These are phyloP conservation scores for Pygmarrhopalites habei DNA, from an alignment of 1,140 invertebrate genomes.

Conservation along the genomic window DNA sequence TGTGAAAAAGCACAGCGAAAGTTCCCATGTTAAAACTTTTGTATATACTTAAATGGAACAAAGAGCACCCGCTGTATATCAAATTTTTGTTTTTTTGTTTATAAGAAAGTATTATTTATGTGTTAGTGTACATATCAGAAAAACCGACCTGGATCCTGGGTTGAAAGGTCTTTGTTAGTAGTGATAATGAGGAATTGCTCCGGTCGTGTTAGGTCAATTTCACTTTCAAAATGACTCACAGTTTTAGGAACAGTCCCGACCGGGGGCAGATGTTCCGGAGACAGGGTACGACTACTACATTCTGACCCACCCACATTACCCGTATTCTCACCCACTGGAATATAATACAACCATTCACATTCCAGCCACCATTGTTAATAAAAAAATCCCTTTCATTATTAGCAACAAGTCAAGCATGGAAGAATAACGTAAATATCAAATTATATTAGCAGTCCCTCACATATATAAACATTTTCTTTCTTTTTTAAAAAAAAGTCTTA, in stretches of 20 bases:
- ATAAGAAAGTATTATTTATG: too few species aligned
- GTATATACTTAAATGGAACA: too few species aligned
- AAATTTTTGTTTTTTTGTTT: too few species aligned
- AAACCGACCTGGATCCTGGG: conserved; percentile 27
- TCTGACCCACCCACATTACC: conserved; percentile 15
- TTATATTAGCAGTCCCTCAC: too few species aligned
- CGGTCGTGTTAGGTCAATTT: conserved; percentile 32
- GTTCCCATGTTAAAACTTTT: too few species aligned
- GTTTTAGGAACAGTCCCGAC: conserved; percentile 38
- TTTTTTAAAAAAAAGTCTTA: too few species aligned
- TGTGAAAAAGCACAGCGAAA: too few species aligned
- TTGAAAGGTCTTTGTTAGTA: conserved; percentile 10
- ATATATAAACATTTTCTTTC: too few species aligned
- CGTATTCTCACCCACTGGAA: conserved; percentile 10
- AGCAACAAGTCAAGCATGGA: neutral
- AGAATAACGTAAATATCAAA: neutral
- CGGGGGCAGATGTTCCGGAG: conserved; percentile 37
- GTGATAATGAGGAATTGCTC: neutral
- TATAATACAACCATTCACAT: conserved; percentile 2
- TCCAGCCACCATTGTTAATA: conserved; percentile 3
- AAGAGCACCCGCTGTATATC: too few species aligned
- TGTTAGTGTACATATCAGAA: conserved; percentile 14
- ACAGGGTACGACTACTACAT: conserved; percentile 26
- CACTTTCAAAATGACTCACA: conserved; percentile 37
- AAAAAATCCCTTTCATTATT: neutral